Conservation (phyloP, 2,113 vertebrate genomes). For the Coptodon rendalli region DNA sequence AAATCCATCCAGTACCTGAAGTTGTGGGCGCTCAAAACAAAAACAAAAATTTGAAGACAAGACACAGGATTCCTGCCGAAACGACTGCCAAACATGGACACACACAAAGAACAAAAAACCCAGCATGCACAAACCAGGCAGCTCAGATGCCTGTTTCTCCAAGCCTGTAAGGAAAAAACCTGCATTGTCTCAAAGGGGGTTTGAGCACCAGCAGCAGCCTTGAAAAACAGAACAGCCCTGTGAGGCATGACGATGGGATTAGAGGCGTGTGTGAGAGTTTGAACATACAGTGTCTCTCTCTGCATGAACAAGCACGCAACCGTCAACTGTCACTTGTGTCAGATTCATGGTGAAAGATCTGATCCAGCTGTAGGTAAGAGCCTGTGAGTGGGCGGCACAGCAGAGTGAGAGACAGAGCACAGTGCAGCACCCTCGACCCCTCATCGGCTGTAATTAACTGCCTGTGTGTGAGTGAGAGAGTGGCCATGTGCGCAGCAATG, state of each 20-base stretch:
- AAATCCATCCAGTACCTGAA: not conserved
- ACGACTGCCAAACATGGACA: not conserved
- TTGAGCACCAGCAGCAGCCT: not conserved
- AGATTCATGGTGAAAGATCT: not conserved
- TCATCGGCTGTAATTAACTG: conserved; percentile 22
- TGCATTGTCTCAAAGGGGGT: not conserved
- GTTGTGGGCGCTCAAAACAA: not conserved
- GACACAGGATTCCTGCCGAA: not conserved
- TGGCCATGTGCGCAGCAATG: not conserved
- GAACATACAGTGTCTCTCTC: not conserved
- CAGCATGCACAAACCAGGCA: not conserved
- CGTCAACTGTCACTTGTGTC: not conserved
- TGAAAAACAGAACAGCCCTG: not conserved
- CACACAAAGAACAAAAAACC: not conserved
- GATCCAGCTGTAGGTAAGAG: not conserved
- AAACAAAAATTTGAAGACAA: not conserved
- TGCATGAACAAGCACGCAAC: not conserved
- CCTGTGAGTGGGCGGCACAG: not conserved
- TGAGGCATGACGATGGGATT: not conserved
- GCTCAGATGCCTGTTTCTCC: not conserved
- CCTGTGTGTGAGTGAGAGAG: not conserved
- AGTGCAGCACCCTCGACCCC: not conserved
- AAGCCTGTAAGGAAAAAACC: not conserved
- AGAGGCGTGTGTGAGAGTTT: not conserved
- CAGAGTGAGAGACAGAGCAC: not conserved